Percentiles rank a stretch among this genome's conserved stretches.
These are phyloP conservation scores for Sebastiscus tertius DNA, from an alignment of 2,797 vertebrate species.

Conservation along the genomic window DNA sequence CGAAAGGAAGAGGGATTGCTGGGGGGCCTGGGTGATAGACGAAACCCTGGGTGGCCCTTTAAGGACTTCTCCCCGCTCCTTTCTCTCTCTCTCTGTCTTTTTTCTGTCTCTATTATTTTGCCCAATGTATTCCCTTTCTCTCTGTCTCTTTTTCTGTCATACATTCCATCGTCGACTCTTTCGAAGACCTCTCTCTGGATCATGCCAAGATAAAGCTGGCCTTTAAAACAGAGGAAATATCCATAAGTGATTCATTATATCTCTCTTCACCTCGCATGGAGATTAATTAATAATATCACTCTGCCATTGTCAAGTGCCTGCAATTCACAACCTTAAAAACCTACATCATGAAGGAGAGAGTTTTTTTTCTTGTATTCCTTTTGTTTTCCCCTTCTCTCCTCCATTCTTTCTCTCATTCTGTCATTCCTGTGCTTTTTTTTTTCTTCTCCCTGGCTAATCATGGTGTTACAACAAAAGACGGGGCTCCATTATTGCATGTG, in stretches of 20 bases:
- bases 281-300: constrained; percentile 83
- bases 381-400: constrained; percentile 79
- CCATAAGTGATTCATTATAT: constrained; percentile 80
- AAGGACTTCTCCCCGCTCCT: constrained; percentile 61
- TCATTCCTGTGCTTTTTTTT: constrained; percentile 82
- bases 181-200: constrained; percentile 55
- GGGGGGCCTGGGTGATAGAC: constrained; percentile 74
- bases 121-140: constrained; percentile 34
- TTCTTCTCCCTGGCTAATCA: constrained; percentile 88
- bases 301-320: constrained; percentile 71
- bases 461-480: constrained; percentile 96
- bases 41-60: constrained; percentile 76
- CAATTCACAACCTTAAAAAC: constrained; percentile 77
- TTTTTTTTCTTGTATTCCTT: constrained; percentile 61
- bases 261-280: constrained; percentile 65
- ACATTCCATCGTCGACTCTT: constrained; percentile 51
- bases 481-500: constrained; percentile 97
- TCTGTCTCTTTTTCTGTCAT: constrained; percentile 55
- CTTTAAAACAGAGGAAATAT: constrained; percentile 68
- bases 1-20: constrained; percentile 80
- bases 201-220: constrained; percentile 63
- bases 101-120: constrained; percentile 62
- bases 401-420: constrained; percentile 65
- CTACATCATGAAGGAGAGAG: constrained; percentile 60
- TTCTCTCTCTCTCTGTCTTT: constrained; percentile 54